These are phyloP conservation scores for Chrysoperla carnea DNA, from an alignment of 1,140 invertebrate genomes.

Conservation along the genomic window DNA sequence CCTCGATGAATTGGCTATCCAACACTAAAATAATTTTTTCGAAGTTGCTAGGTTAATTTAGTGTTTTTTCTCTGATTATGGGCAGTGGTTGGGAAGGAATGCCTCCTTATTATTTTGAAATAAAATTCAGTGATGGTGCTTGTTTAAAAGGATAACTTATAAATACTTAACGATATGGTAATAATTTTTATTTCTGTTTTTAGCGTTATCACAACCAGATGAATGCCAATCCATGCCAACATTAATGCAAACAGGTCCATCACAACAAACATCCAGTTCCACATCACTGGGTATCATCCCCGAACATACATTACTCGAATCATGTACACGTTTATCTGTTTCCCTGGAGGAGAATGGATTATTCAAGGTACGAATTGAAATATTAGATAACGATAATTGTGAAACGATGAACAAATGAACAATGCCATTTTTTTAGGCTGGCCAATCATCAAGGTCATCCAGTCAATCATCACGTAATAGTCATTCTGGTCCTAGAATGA, in stretches of 20 bases:
- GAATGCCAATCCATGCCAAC: constrained; percentile 67
- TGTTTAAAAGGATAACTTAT: too few relatives aligned
- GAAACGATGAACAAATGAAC: background rate
- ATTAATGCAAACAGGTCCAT: constrained; percentile 19
- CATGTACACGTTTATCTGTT: constrained; percentile 67
- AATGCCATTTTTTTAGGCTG: constrained; percentile 6
- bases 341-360: constrained; percentile 69
- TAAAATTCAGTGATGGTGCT: too few relatives aligned
- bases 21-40: too few relatives aligned
- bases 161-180: too few relatives aligned
- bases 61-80: too few relatives aligned
- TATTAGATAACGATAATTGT: too few relatives aligned
- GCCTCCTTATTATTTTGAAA: too few relatives aligned
- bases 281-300: constrained; percentile 61
- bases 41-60: too few relatives aligned
- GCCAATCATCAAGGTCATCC: constrained; percentile 39
- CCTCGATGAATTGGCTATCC: too few relatives aligned
- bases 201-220: constrained; percentile 39
- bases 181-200: too few relatives aligned
- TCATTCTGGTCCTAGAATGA: constrained; percentile 46
- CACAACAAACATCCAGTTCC: constrained; percentile 19
- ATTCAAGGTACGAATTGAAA: constrained; percentile 42
- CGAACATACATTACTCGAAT: constrained; percentile 68
- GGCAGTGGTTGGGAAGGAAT: too few relatives aligned
- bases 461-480: constrained; percentile 41